Percentiles rank a stretch among this genome's conserved stretches.
Conservation (phyloP, 2,888 invertebrate genomes). For the Fragum sueziense region DNA sequence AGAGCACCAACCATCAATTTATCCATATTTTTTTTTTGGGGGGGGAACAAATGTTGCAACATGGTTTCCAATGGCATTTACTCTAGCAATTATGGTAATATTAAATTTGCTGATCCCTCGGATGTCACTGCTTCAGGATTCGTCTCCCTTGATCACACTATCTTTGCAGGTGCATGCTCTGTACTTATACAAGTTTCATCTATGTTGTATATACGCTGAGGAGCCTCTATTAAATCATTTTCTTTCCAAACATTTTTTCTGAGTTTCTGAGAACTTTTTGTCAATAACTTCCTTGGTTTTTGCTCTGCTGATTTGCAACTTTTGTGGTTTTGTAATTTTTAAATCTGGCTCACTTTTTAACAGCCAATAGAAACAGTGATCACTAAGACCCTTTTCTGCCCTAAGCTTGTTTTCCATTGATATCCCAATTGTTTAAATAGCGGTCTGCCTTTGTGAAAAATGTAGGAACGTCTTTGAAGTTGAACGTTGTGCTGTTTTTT, state of each 20-base stretch:
- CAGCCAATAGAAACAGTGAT: conserved; percentile 17
- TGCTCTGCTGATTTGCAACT: background rate
- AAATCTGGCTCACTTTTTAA: conserved; percentile 10
- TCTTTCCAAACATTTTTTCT: background rate
- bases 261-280: conserved; percentile 14
- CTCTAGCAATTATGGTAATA: background rate
- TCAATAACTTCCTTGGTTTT: conserved; percentile 13
- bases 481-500: too few species aligned
- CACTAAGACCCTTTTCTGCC: conserved; percentile 10
- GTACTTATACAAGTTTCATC: conserved; percentile 18
- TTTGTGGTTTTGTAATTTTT: conserved; percentile 27
- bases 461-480: too few species aligned
- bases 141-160: conserved; percentile 21
- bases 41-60: conserved; percentile 21
- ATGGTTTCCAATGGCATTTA: background rate
- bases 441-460: too few species aligned
- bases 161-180: conserved; percentile 1
- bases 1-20: conserved; percentile 18
- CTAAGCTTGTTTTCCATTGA: conserved; percentile 2
- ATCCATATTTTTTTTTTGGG: conserved; percentile 34
- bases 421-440: too few species aligned
- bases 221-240: conserved; percentile 6
- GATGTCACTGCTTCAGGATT: conserved; percentile 8
- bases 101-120: background rate
- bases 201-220: conserved; percentile 18